Evolutionary conservation across 2,888 invertebrate species (phyloP), one percentile per base, ranked within the genome.

Genomic region (Lycia hirtaria): DNA sequence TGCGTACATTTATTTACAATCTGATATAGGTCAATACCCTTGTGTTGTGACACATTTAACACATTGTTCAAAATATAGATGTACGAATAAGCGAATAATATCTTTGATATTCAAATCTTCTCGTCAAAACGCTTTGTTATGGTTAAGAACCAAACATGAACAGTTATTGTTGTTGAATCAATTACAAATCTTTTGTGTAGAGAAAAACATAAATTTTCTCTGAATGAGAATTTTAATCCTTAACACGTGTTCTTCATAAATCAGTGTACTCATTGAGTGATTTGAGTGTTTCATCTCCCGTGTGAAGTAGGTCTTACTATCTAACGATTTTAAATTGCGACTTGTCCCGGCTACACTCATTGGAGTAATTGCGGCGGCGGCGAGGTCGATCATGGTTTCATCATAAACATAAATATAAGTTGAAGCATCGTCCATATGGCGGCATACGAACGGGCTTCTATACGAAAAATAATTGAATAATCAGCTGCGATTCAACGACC

Each of bases 321-420:
- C 75, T 80, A 84, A 85, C 81, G 79, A 78, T 82, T 57, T 83
- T 84, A 83, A 88, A 86, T 87, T 87, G 83, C 83, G 81, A 85
- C 85, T 87, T 85, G 77, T 84, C 75, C 71, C 69, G 58, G 71
- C 76, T 77, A 73, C 74, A 75, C 80, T 83, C 78, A 85, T 89
- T 87, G 85, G 81, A 73, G 75, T 84, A 89, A 85, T 84, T 87
- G 83, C 73, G 72, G 83, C 73, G 72, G 41, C 67, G 78, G 59
- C 86, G 87, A 86, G 87, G 87, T 77, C 88, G 78, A 73, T 72
- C 78, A 83, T 79, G 75, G 83, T 85, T 87, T 87, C 85, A 87
- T 87, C 87, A 84, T 75, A 74, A 76, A 75, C 81, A 78, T 80
- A 78, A 83, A 82, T 78, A 82, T 30, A 81, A 77, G 81, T 80